Conservation (phyloP, 2,113 vertebrate genomes). For the Numenius arquata region DNA sequence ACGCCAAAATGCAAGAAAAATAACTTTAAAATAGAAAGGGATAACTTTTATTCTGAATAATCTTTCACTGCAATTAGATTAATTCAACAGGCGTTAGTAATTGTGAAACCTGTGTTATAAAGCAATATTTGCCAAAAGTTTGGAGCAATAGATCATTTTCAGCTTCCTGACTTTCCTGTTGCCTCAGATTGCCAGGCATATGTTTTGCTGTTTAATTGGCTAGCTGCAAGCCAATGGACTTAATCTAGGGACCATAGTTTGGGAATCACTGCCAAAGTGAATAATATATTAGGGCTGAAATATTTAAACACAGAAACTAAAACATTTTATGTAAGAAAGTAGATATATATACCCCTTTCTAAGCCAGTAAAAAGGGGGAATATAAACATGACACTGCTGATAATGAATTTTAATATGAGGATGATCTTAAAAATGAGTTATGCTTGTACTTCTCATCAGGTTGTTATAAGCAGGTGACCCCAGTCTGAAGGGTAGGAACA, state of each 20-base stretch:
- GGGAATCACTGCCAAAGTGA: background rate
- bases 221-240: background rate
- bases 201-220: background rate
- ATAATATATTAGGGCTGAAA: background rate
- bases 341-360: background rate
- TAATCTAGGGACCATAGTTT: background rate
- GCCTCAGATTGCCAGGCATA: background rate
- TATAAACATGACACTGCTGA: background rate
- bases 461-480: background rate
- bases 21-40: background rate
- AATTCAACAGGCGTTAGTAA: background rate
- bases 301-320: background rate
- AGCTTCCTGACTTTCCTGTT: background rate
- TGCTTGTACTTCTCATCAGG: background rate
- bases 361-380: background rate
- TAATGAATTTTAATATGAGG: background rate
- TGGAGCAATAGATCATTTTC: background rate
- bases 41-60: background rate
- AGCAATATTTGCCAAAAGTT: background rate
- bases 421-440: background rate
- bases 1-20: background rate
- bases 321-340: background rate
- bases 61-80: background rate
- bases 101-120: background rate
- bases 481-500: background rate